Base-by-base conservation (phyloP, 2,888 invertebrate genomes). In the Lochmaea crataegi region DNA sequence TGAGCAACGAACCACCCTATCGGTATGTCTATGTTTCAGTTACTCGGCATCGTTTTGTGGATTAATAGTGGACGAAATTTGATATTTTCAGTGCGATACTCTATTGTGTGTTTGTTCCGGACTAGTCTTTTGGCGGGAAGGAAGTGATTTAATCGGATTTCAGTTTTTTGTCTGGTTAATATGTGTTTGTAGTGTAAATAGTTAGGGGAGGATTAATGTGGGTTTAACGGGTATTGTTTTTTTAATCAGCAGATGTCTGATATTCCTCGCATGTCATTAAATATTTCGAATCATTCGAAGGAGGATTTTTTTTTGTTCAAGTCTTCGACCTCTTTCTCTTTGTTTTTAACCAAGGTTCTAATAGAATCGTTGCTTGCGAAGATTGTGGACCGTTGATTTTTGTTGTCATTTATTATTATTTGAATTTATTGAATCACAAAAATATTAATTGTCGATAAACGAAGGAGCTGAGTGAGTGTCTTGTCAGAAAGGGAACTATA, bases 61-160 rank as follows among this genome's bases (percentile, higher is more conserved):
- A 78, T 80, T 80, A 80, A 80, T 79, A 78, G 78, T 64, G 65
- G 75, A 75, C 74, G 78, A 75, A 80, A 80, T 76, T 75, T 70
- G 78, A 78, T 75, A 77, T 72, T 71, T 66, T 73, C 61, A 51
- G 63, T 65, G 60, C 65, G 73, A 65, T 41, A 69, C 41, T 64
- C 53, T 66, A 72, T 72, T 72, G 76, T 74, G 72, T 38, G 57
- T 48, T 45, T 51, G 42, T 67, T 68, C 60, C 63, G 42, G 53
- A 53, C 26, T 48, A 4, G 16, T 18, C 9, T 45, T 63, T 26
- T 38, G 42, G 63, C 41, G 53, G 69, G 63, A 69, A 69, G 53
- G 69, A 68, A 68, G 45, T 60, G 65, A 48, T 65, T 42, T 65
- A 41, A 45, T 45, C 45, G 9, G 32, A 65, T 63, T 45, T 42